Evolutionary conservation across 1,140 invertebrate genomes (phyloP).

Genomic region (Camponotus pennsylvanicus): DNA sequence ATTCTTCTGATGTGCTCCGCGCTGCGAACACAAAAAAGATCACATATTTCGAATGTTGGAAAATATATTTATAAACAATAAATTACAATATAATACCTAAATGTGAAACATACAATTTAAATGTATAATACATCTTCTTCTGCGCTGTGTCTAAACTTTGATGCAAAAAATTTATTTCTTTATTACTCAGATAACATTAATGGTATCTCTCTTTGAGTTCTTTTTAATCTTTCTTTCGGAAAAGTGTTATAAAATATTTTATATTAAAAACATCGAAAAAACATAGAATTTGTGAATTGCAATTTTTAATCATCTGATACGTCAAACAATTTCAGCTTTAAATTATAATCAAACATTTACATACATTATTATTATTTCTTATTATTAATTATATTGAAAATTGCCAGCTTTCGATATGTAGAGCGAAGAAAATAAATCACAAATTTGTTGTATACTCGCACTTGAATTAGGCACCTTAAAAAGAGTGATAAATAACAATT

Average conservation of each 20-base stretch:
- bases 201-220: slow-evolving; percentile 53
- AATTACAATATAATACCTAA: not conserved
- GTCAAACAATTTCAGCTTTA: not conserved
- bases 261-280: slow-evolving; percentile 4
- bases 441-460: slow-evolving; percentile 12
- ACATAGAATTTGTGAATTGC: not conserved
- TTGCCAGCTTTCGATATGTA: slow-evolving; percentile 11
- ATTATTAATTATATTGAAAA: slow-evolving; percentile 16
- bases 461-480: not conserved
- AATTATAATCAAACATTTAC: not conserved
- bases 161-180: slow-evolving; percentile 50
- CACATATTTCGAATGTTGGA: slow-evolving; percentile 10
- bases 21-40: slow-evolving; percentile 87
- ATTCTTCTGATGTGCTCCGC: slow-evolving; percentile 95
- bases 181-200: slow-evolving; percentile 76
- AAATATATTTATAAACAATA: not conserved
- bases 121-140: slow-evolving; percentile 49
- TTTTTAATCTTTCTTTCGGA: too few relatives aligned
- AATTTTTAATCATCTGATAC: slow-evolving; percentile 12
- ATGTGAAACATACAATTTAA: slow-evolving; percentile 46
- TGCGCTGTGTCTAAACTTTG: slow-evolving; percentile 1
- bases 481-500: slow-evolving; percentile 39
- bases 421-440: not conserved
- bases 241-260: slow-evolving; percentile 52
- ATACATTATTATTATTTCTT: slow-evolving; percentile 17